Evolutionary conservation across 2,797 vertebrate genomes (phyloP), one percentile per base, ranked within the genome.

Genomic region (Sparus aurata): DNA sequence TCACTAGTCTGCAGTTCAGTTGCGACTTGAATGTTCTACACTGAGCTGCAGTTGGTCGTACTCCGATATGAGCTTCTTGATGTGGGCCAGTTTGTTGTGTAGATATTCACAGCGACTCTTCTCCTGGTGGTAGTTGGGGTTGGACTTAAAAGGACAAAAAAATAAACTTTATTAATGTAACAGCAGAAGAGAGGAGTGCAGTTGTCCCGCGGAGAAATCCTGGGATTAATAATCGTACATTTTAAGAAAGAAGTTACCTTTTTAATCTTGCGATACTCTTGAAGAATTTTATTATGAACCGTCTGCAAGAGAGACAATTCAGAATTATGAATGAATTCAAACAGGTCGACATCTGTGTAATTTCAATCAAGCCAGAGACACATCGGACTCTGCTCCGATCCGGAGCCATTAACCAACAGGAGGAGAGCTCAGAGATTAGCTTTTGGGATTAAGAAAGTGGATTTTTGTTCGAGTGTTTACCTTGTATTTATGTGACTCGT

Each of bases 11-110:
- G 2, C 25, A 71, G 60, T 69, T 90, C 78, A 88, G 59, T 85
- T 67, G 17, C 68, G 58, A 53, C n/a, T 15, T 3, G 63, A 55
- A 12, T 16, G 61, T 78, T 80, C 90, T 64, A 73, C 93, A 1
- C 34, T 84, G 27, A 97, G 93, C 86, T 96, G 97, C 60, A 94
- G 94, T 77, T 96, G 97, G 94, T 99, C 98, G 0, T 97, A 98
- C 69, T 96, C 95, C 0, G 97, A 96, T 79, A 99, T 98, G 83
- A 97, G 95, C 93, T 95, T 95, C 95, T 99, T 98, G 85, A 99
- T 97, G 87, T 98, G 97, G 12, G 98, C 96, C 93, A 99, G 96
- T 91, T 99, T 99, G 93, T 96, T 97, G 95, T 99, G 98, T 12
- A 99, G 96, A 89, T 97, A 97, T 92, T 98, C 97, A 30, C 98